A percentile compares a stretch with the other conserved stretches of the same genome.
Conservation (phyloP, 2,113 vertebrate species). For the Anhinga anhinga region DNA sequence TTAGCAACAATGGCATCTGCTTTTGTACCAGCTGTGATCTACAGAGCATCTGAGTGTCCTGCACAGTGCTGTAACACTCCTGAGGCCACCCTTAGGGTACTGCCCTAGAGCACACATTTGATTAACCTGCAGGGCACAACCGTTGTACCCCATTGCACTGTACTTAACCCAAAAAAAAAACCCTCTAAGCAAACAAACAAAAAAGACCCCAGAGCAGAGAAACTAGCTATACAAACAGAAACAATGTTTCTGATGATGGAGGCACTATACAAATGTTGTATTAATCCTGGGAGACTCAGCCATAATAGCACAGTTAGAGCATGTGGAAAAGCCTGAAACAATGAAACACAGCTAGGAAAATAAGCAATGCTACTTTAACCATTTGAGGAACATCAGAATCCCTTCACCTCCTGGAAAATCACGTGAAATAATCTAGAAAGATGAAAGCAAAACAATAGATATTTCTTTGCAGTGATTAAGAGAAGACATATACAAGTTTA, state of each 20-base stretch:
- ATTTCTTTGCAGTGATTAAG: not conserved
- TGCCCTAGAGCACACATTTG: rapidly evolving
- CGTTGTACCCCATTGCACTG: not conserved
- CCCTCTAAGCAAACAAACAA: not conserved
- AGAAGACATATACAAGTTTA: not conserved
- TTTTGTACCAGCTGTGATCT: not conserved
- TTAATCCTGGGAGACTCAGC: slow-evolving; percentile 33
- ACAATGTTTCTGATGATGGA: slow-evolving; percentile 40
- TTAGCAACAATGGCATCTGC: not conserved
- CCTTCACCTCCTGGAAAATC: not conserved
- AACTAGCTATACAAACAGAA: not conserved
- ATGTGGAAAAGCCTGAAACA: slow-evolving; percentile 22
- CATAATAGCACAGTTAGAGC: not conserved
- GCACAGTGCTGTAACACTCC: rapidly evolving
- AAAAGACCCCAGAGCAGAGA: not conserved
- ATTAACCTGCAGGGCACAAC: not conserved
- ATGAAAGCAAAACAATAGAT: not conserved
- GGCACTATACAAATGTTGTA: not conserved
- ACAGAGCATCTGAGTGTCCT: rapidly evolving
- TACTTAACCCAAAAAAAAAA: too few species aligned
- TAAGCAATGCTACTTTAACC: slow-evolving; percentile 15
- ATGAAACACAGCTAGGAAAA: slow-evolving; percentile 25
- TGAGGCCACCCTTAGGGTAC: not conserved
- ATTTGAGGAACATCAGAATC: not conserved
- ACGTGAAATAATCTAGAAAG: not conserved